Evolutionary conservation across 1,140 invertebrate species (phyloP), one percentile per base, ranked within the genome.

Genomic region (Copidosoma floridanum): DNA sequence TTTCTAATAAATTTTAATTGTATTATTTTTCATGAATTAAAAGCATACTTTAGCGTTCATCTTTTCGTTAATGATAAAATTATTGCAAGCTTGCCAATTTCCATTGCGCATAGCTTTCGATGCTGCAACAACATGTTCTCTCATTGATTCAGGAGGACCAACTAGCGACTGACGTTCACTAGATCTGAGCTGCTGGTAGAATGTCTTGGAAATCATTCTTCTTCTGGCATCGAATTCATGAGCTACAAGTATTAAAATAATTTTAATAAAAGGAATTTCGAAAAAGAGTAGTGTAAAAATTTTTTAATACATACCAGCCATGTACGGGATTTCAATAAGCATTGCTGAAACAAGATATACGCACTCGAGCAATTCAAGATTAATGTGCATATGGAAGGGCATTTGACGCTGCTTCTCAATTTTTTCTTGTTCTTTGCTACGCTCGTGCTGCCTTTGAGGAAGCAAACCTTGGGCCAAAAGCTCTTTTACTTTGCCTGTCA

Each of bases 361-460:
- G 79, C 97, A 99, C 81, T 99, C 98, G 16, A 99, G 83, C 21
- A 99, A 81, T 79, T 99, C 98, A 64, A 99, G 81, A 82, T 99
- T 99, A 55, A 99, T 98, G 79, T 99, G 98, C 94, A 99, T 99
- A 72, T 99, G 98, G 85, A 99, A 99, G 1, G 98, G 98, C 85
- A 99, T 95, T 81, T 99, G 94, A 38, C 97, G 86, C 65, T 97
- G 90, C 72, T 98, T 98, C 72, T 99, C 98, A 48, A 98, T 94
- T 77, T 98, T 98, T 74, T 99, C 97, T 75, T 99, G 95, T 75
- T 99, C 96, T 41, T 95, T 92, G 14, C 93, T 97, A 12, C 95
- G 86, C 75, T 99, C 96, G 71, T 98, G 93, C 73, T 98, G 95
- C 54, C 95, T 86, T 69, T 86, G 86, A 0, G 91, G 92, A 63